A percentile compares a stretch with the other conserved stretches of the same genome.
Evolutionary conservation across 2,888 invertebrate species (phyloP).

Genomic region (Nysson spinosus): DNA sequence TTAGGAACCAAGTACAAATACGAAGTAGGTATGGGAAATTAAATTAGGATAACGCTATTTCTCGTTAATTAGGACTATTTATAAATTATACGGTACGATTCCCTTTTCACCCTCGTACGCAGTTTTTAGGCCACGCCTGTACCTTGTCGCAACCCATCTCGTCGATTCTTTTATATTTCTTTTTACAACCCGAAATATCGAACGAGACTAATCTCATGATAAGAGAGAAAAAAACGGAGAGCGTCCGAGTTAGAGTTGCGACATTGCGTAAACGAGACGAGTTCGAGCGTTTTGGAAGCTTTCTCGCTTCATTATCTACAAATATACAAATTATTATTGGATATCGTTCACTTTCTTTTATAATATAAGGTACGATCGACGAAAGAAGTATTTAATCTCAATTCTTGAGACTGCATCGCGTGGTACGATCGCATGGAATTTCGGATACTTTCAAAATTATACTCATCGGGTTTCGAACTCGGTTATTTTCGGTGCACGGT

Average conservation of each 20-base stretch:
- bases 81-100: conserved; percentile 49
- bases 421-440: conserved; percentile 3
- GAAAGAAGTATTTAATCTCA: conserved; percentile 2
- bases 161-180: conserved; percentile 24
- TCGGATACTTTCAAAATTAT: conserved; percentile 6
- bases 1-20: conserved; percentile 77
- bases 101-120: conserved; percentile 23
- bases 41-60: conserved; percentile 68
- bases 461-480: background rate
- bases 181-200: background rate
- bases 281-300: conserved; percentile 47
- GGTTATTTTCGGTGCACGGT: conserved; percentile 14
- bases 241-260: conserved; percentile 3
- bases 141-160: conserved; percentile 28
- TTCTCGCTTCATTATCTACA: conserved; percentile 65
- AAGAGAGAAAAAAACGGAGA: conserved; percentile 5
- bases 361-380: conserved; percentile 13
- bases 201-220: background rate
- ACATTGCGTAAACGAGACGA: background rate
- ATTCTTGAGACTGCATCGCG: background rate
- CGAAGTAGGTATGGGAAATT: conserved; percentile 72
- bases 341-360: background rate
- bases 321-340: conserved; percentile 67
- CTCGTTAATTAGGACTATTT: conserved; percentile 54
- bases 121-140: conserved; percentile 48